Conservation (phyloP, 2,113 vertebrate genomes). For the Leptobrachium ailaonicum region DNA sequence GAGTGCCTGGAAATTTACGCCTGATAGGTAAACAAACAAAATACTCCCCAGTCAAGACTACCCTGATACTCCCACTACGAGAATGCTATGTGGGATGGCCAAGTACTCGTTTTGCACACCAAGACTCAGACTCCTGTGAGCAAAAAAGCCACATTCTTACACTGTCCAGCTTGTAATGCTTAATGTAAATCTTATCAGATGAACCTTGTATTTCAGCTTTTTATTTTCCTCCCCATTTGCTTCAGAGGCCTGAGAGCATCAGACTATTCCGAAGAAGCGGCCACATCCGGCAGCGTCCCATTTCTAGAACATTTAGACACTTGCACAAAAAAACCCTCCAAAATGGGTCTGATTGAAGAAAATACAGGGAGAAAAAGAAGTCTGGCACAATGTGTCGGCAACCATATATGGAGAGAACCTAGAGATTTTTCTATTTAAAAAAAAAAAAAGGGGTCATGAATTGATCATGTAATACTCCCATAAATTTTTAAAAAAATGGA, state of each 20-base stretch:
- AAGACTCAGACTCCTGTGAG: slow-evolving; percentile 96
- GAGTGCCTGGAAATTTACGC: slow-evolving; percentile 99
- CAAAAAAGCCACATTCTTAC: slow-evolving; percentile 83
- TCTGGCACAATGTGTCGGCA: slow-evolving; percentile 82
- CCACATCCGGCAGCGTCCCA: slow-evolving; percentile 77
- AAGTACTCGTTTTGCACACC: slow-evolving; percentile 93
- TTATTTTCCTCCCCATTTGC: slow-evolving; percentile 81
- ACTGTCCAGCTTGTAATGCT: slow-evolving; percentile 92
- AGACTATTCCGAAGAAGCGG: slow-evolving; percentile 97
- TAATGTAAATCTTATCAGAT: slow-evolving; percentile 96
- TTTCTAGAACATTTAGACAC: slow-evolving; percentile 87
- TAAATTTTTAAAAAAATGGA: slow-evolving; percentile 84
- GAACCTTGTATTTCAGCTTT: slow-evolving; percentile 98
- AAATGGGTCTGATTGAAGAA: slow-evolving; percentile 85
- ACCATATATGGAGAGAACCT: slow-evolving; percentile 82
- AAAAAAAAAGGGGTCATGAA: slow-evolving; percentile 71
- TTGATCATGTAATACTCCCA: slow-evolving; percentile 92
- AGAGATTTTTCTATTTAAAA: slow-evolving; percentile 66
- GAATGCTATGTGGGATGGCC: slow-evolving; percentile 96
- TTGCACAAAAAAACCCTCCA: slow-evolving; percentile 57
- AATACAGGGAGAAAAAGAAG: slow-evolving; percentile 88
- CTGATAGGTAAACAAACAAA: slow-evolving; percentile 99
- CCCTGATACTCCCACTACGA: slow-evolving; percentile 97
- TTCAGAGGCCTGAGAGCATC: slow-evolving; percentile 94
- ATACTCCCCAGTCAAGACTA: slow-evolving; percentile 98